Evolutionary conservation across 1,140 invertebrate species (phyloP), one percentile per base, ranked within the genome.

Genomic region (Ectropis grisescens): DNA sequence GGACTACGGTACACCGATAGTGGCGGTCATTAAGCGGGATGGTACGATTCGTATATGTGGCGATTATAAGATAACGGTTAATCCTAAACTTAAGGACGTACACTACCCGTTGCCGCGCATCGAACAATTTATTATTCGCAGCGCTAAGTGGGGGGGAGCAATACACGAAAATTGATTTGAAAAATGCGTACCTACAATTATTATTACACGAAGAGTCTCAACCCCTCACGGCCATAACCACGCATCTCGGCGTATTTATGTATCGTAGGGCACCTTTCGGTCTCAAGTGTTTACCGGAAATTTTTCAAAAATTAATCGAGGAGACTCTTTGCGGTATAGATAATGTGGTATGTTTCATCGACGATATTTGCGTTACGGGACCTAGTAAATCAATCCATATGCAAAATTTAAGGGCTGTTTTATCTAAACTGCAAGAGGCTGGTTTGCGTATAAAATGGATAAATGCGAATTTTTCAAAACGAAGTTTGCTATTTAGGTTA

Each of bases 291-390:
- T 37, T 58, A 10, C 49, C 48, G 7, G 39, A 54, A 37, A 60
- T 55, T 14, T 65, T 60, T 47, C 54, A 60, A 47, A 60, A 51
- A 37, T 27, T 51, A 2, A 52, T 58, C 27, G 40, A 56, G 28
- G 50, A 52, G 14, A 28, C 43, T 8, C 34, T 58, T 12, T 22
- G 42, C 10, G 55, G 47, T 3, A 8, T 51, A 7, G 11, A 16
- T 0, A 29, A 26, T 2, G 36, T 31, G 10, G 41, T 46, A 1
- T 29, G 25, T 2, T 58, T 47, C 30, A 4, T 32, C 5, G 51
- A 58, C 16, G 55, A 58, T 25, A 58, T 58, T 16, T 47, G 41
- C 26, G 22, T 52, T 0, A 55, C 56, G n/a, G 47, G 56, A 1
- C 29, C 24, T 15, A 31, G 38, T 12, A 26, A 25, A n/a, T 5